A percentile compares a stretch with the other conserved stretches of the same genome.
Conservation (phyloP, 92 coral and sea anemone species). For the Anthopleura xanthogrammica region DNA sequence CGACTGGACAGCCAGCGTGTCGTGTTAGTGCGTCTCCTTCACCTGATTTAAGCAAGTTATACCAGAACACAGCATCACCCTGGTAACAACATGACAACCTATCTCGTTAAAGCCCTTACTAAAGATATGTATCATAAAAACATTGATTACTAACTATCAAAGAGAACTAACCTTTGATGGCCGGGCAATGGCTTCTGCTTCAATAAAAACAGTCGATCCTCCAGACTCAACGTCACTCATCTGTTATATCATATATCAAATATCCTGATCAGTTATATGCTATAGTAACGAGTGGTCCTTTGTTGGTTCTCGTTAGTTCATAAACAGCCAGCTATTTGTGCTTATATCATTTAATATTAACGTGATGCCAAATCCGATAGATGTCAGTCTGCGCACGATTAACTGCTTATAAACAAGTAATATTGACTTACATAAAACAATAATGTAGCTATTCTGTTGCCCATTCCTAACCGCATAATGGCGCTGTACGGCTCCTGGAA, state of each 20-base stretch:
- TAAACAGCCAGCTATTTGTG: no score
- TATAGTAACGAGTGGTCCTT: no score
- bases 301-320: no score
- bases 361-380: no score
- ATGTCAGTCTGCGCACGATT: no score
- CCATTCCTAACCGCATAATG: slow-evolving; percentile 68
- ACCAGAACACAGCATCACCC: slow-evolving; percentile 90
- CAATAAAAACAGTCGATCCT: slow-evolving; percentile 76
- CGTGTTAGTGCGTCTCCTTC: slow-evolving; percentile 54
- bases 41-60: slow-evolving; percentile 60
- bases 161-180: slow-evolving; percentile 59
- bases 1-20: slow-evolving; percentile 84
- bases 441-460: slow-evolving; percentile 89
- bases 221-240: slow-evolving; percentile 91
- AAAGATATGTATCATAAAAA: no score
- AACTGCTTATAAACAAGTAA: no score
- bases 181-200: slow-evolving; percentile 66
- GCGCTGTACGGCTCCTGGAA: slow-evolving; percentile 62
- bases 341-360: no score
- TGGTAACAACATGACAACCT: neutral
- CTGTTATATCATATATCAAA: slow-evolving; percentile 16
- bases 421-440: slow-evolving; percentile 79
- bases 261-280: neutral
- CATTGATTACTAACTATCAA: neutral
- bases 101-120: no score